A percentile compares a stretch with the other conserved stretches of the same genome.
phyloP scores from a whole-genome alignment of 2,797 vertebrate species.

The Odontamblyopus rebecca region DNA sequence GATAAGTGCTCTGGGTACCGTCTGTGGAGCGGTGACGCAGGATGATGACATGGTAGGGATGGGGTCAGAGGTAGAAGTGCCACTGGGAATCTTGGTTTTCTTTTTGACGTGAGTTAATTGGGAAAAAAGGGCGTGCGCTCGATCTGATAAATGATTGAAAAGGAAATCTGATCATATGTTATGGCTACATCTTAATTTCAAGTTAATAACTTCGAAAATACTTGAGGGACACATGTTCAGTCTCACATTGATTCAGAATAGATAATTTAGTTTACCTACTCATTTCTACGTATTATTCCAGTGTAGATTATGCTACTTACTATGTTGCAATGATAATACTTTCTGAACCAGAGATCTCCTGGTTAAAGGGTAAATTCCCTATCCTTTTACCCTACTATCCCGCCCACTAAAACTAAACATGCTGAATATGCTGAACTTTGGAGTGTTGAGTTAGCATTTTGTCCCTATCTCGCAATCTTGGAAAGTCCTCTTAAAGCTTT shows the following conservation, averaged over 20 bases:
- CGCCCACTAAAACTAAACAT: not conserved
- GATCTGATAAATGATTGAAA: not conserved
- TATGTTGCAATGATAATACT: not conserved
- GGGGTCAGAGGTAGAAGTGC: not conserved
- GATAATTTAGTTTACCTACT: not conserved
- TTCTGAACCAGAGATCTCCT: not conserved
- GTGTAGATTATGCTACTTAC: not conserved
- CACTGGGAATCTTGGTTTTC: constrained; percentile 5
- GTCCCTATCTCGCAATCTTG: no score
- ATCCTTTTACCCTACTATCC: not conserved
- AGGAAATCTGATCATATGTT: not conserved
- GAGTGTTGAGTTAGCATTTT: no score
- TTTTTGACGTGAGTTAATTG: constrained; percentile 2
- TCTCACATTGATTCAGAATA: not conserved
- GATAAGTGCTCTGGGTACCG: not conserved
- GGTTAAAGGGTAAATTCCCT: not conserved
- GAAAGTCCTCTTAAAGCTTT: no score
- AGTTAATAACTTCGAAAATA: not conserved
- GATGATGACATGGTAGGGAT: not conserved
- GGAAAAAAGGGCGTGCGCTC: not conserved
- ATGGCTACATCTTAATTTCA: not conserved
- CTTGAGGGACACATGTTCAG: not conserved
- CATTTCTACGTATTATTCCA: not conserved
- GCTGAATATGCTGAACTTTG: no score
- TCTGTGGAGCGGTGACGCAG: not conserved